Conservation (phyloP, 2,113 vertebrate species). For the Brevimyrus niger region DNA sequence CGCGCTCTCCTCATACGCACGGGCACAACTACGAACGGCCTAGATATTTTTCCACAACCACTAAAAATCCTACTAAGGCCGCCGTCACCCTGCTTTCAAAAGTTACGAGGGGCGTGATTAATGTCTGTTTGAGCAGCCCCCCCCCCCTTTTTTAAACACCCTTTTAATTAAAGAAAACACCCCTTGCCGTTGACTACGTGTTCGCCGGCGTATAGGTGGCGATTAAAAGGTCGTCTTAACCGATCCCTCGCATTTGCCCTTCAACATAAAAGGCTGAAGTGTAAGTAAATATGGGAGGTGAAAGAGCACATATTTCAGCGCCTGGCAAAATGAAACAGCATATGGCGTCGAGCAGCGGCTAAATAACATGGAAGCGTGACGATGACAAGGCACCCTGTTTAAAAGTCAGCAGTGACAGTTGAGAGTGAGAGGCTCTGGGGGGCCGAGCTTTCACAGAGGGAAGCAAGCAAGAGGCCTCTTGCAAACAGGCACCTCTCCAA, state of each 20-base stretch:
- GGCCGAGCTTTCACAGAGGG: neutral
- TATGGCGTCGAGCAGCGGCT: neutral
- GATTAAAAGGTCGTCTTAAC: neutral
- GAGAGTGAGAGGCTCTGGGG: neutral
- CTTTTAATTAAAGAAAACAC: constrained; percentile 11
- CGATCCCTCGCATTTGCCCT: neutral
- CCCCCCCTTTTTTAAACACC: constrained; percentile 21
- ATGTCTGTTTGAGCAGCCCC: constrained; percentile 35
- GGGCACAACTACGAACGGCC: constrained; percentile 60
- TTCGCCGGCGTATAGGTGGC: neutral
- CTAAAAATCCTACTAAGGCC: constrained; percentile 46
- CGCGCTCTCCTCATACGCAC: constrained; percentile 60
- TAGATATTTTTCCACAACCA: constrained; percentile 44
- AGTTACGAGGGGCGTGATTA: constrained; percentile 26
- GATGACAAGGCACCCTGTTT: neutral
- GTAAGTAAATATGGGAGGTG: neutral
- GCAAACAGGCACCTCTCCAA: neutral
- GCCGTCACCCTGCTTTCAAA: constrained; percentile 39
- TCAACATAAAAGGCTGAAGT: neutral
- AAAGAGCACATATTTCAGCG: neutral
- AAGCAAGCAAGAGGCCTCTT: neutral
- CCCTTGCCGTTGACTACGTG: neutral
- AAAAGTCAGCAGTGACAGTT: neutral
- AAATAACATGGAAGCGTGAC: neutral
- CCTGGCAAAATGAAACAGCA: neutral